Evolutionary conservation across 2,113 vertebrate genomes (phyloP).

Genomic region (Pituophis catenifer): DNA sequence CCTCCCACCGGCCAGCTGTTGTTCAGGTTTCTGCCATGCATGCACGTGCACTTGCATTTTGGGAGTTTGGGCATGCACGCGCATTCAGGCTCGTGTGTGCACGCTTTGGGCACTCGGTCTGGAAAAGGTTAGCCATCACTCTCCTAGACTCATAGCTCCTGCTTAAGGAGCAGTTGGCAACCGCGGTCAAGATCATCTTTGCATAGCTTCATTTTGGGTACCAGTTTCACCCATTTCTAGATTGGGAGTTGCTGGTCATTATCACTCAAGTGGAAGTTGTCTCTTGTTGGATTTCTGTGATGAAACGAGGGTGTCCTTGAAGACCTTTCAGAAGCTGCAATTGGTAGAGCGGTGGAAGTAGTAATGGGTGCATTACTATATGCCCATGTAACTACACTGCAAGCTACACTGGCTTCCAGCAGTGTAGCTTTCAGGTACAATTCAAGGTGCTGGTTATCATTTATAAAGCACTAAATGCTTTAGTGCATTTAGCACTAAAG

Average conservation of each 20-base stretch:
- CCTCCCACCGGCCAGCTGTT: no score
- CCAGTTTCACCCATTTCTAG: not conserved
- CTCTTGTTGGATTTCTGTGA: not conserved
- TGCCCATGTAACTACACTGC: not conserved
- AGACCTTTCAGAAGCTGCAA: not conserved
- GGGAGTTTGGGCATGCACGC: no score
- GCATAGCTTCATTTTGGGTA: not conserved
- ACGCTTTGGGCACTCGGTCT: no score
- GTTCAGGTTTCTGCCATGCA: no score
- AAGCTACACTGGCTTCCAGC: not conserved
- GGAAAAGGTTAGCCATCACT: no score
- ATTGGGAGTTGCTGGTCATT: not conserved
- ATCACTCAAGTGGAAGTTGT: not conserved
- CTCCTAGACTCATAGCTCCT: not conserved
- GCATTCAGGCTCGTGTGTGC: no score
- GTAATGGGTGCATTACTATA: not conserved
- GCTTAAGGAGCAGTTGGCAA: not conserved
- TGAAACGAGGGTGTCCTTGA: not conserved
- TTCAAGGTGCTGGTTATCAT: not conserved
- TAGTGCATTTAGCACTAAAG: no score
- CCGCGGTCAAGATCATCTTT: not conserved
- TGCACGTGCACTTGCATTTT: no score
- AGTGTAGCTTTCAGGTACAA: not conserved
- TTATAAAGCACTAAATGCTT: not conserved
- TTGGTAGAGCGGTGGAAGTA: not conserved